phyloP scores from a whole-genome alignment of 2,113 vertebrate genomes.

The Grammomys surdaster region DNA sequence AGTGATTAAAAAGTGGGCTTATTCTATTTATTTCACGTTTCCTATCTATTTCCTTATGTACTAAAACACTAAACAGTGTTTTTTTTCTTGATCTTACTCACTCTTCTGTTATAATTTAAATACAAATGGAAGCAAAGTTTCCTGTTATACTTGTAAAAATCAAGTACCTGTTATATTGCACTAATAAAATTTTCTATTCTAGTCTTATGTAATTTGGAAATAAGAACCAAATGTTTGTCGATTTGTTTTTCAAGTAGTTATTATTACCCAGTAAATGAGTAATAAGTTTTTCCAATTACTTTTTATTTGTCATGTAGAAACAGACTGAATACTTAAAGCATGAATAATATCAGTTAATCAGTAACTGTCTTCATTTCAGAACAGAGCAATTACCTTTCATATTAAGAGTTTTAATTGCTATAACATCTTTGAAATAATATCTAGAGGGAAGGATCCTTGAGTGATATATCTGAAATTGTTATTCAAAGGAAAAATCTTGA shows the following conservation, averaged over 20 bases:
- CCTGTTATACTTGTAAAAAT: not conserved
- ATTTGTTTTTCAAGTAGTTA: not conserved
- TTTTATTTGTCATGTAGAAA: not conserved
- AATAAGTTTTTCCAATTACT: not conserved
- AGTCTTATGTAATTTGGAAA: not conserved
- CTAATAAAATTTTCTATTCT: not conserved
- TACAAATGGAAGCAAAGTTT: not conserved
- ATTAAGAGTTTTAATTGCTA: conserved; percentile 6
- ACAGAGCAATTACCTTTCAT: not conserved
- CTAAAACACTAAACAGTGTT: not conserved
- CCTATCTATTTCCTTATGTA: not conserved
- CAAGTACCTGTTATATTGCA: not conserved
- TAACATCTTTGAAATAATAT: not conserved
- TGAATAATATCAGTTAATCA: not conserved
- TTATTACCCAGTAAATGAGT: not conserved
- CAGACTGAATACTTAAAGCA: not conserved
- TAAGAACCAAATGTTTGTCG: not conserved
- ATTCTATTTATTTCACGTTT: not conserved
- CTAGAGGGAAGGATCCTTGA: not conserved
- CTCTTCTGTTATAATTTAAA: not conserved
- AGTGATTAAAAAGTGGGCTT: not conserved
- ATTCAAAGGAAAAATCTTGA: not conserved
- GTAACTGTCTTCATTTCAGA: not conserved
- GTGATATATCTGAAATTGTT: not conserved
- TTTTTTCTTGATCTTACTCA: not conserved